These are phyloP conservation scores for Esox masquinongy DNA, from an alignment of 2,797 vertebrate genomes.

Conservation along the genomic window DNA sequence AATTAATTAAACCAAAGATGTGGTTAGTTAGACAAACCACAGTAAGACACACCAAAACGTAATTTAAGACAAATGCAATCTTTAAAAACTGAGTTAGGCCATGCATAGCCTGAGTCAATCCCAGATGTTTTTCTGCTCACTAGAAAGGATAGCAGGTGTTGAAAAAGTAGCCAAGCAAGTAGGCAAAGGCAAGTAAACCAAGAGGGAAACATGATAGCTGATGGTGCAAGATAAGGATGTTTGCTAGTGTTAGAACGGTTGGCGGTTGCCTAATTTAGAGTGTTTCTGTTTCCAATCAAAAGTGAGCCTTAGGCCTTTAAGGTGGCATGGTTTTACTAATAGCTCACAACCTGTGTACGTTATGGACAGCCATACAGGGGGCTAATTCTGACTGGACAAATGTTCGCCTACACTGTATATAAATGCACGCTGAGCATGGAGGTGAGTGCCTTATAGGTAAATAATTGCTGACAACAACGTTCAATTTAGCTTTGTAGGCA, in stretches of 20 bases:
- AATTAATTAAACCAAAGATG: neutral
- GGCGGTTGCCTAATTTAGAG: neutral
- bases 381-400: neutral
- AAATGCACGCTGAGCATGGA: neutral
- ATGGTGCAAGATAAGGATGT: neutral
- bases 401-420: neutral
- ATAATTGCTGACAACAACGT: constrained; percentile 18
- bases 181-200: neutral
- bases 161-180: neutral
- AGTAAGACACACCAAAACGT: neutral
- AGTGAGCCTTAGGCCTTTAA: neutral
- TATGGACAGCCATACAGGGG: neutral
- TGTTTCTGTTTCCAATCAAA: constrained; percentile 1
- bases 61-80: neutral
- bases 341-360: neutral
- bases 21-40: neutral
- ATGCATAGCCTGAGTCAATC: neutral
- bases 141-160: constrained; percentile 5
- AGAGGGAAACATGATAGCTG: neutral
- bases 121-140: neutral
- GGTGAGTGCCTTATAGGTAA: neutral
- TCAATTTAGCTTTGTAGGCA: neutral
- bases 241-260: neutral
- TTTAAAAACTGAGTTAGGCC: neutral
- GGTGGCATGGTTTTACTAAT: neutral